Conservation (phyloP, 1,140 invertebrate genomes). For the Bombus fervidus region DNA sequence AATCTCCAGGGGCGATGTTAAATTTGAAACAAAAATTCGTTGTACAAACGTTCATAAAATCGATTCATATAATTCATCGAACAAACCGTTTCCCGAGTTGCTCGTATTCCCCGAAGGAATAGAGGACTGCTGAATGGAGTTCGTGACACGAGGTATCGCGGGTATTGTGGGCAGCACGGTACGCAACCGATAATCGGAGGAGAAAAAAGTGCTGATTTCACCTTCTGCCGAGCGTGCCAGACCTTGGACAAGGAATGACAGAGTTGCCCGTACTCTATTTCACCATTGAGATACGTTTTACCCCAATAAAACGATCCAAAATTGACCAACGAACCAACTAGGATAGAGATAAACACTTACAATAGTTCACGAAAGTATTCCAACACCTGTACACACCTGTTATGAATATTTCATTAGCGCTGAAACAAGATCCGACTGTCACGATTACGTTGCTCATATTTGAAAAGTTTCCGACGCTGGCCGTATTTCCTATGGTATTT, state of each 20-base stretch:
- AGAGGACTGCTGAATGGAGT: neutral
- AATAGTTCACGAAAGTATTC: neutral
- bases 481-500: no score
- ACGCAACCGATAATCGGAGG: neutral
- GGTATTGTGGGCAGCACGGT: neutral
- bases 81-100: neutral
- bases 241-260: constrained; percentile 33
- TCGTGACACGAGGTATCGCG: neutral
- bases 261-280: constrained; percentile 6
- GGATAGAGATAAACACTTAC: neutral
- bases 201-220: constrained; percentile 24
- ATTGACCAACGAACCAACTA: neutral
- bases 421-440: no score
- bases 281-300: constrained; percentile 5
- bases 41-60: neutral
- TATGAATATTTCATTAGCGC: no score
- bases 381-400: neutral
- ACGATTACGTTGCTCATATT: no score
- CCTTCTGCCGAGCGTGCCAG: constrained; percentile 22
- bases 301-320: neutral
- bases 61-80: constrained; percentile 4
- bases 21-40: constrained; percentile 17
- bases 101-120: neutral
- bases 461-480: no score
- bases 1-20: constrained; percentile 5